Conservation (phyloP, 2,113 vertebrate species). For the Mirza zaza region DNA sequence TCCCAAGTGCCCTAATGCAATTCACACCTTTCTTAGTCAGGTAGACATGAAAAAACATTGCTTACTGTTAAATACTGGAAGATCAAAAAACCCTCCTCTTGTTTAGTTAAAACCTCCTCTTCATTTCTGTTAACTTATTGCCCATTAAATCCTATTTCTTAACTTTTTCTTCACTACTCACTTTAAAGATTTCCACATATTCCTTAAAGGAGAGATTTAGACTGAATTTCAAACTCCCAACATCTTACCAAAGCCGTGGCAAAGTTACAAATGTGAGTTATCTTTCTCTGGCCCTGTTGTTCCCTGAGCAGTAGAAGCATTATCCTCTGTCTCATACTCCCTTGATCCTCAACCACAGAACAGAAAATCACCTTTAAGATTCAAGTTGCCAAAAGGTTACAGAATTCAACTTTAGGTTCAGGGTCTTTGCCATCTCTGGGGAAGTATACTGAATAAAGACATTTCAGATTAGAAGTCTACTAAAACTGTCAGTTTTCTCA, state of each 20-base stretch:
- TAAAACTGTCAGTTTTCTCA: background rate
- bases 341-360: background rate
- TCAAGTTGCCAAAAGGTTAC: background rate
- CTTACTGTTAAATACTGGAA: background rate
- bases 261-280: background rate
- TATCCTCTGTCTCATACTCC: background rate
- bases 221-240: background rate
- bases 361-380: background rate
- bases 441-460: background rate
- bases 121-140: background rate
- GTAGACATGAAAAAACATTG: background rate
- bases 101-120: background rate
- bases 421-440: background rate
- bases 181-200: background rate
- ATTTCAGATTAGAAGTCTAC: background rate
- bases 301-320: background rate
- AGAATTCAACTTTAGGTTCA: background rate
- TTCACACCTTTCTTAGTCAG: background rate
- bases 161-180: background rate
- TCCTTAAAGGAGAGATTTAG: background rate
- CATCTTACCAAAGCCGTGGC: background rate
- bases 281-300: background rate
- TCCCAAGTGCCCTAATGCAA: background rate
- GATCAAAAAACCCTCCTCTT: background rate
- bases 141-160: background rate